Percentiles rank a stretch among this genome's conserved stretches.
Conservation (phyloP, 2,113 vertebrate genomes). For the Perca schrenkii region DNA sequence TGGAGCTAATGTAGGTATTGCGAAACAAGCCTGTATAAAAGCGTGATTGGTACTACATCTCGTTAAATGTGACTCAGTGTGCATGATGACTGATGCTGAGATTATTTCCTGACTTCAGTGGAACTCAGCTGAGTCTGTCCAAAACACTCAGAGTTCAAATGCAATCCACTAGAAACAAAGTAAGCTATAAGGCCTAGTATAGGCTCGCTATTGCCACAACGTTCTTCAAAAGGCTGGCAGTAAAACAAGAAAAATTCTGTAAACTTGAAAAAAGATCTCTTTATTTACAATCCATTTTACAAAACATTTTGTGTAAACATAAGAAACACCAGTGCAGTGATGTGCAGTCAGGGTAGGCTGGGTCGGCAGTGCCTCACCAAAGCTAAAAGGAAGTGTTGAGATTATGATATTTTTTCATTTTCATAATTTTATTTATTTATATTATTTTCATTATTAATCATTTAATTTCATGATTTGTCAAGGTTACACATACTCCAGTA, state of each 20-base stretch:
- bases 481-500: no score
- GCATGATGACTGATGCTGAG: slow-evolving; percentile 15
- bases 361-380: no score
- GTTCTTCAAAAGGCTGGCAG: background rate
- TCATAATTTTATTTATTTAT: no score
- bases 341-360: no score
- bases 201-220: background rate
- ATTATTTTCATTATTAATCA: no score
- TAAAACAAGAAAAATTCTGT: background rate
- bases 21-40: background rate
- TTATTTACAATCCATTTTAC: slow-evolving; percentile 51
- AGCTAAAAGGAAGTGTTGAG: no score
- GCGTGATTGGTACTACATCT: slow-evolving; percentile 5
- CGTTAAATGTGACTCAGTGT: slow-evolving; percentile 33
- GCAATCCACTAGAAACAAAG: slow-evolving; percentile 1
- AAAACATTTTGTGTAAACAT: slow-evolving; percentile 12
- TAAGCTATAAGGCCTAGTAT: background rate
- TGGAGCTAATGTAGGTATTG: background rate
- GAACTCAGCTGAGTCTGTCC: slow-evolving; percentile 25
- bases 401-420: no score
- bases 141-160: slow-evolving; percentile 4
- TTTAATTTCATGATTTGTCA: no score
- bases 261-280: slow-evolving; percentile 1
- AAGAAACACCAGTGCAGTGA: background rate
- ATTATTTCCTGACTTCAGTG: slow-evolving; percentile 44